Conservation (phyloP, 1,140 invertebrate species). For the Apis laboriosa region DNA sequence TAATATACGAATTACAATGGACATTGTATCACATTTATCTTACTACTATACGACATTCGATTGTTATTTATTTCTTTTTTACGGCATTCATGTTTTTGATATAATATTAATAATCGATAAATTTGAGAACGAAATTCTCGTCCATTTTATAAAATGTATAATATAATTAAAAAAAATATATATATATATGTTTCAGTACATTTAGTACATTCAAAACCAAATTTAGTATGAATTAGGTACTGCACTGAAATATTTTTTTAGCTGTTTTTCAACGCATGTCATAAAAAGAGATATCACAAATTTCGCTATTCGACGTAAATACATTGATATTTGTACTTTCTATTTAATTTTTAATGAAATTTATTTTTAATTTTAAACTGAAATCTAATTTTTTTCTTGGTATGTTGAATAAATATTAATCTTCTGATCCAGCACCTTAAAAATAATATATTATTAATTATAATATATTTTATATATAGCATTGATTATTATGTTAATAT, state of each 20-base stretch:
- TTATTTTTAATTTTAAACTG: constrained; percentile 28
- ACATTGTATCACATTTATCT: constrained; percentile 61
- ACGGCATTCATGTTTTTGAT: constrained; percentile 18
- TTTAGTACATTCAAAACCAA: not conserved
- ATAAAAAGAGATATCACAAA: constrained; percentile 35
- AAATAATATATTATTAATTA: constrained; percentile 19
- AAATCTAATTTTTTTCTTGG: constrained; percentile 37
- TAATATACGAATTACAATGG: constrained; percentile 42
- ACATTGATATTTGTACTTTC: constrained; percentile 58
- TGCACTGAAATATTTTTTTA: constrained; percentile 11
- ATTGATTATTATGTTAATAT: not conserved
- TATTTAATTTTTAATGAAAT: constrained; percentile 26
- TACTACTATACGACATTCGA: constrained; percentile 38
- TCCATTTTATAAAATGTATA: constrained; percentile 42
- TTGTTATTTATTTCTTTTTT: constrained; percentile 8
- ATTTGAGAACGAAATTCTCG: constrained; percentile 4
- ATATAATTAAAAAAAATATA: constrained; percentile 25
- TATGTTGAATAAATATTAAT: constrained; percentile 29
- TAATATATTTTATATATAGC: not conserved
- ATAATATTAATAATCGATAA: constrained; percentile 15
- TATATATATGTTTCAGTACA: constrained; percentile 4
- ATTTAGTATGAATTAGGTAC: constrained; percentile 17
- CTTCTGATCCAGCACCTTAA: constrained; percentile 34
- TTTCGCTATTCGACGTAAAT: constrained; percentile 26
- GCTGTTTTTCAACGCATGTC: constrained; percentile 12